These are phyloP conservation scores for Aphidius gifuensis DNA, from an alignment of 1,140 invertebrate species.

Conservation along the genomic window DNA sequence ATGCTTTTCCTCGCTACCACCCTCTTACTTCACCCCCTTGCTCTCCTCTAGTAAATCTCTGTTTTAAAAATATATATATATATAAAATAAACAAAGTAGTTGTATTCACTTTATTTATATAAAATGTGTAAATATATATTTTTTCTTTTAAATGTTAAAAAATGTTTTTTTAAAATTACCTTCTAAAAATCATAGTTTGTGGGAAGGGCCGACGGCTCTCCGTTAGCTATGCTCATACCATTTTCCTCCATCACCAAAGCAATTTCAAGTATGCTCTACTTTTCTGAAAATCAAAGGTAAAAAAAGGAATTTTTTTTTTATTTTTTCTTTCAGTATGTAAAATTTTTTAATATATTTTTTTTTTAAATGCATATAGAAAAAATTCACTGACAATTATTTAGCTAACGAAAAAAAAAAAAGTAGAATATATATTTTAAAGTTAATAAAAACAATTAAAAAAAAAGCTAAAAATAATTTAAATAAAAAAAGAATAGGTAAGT, in stretches of 20 bases:
- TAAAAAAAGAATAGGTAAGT: neutral
- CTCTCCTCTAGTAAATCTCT: no score
- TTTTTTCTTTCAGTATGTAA: no score
- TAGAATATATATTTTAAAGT: conserved; percentile 20
- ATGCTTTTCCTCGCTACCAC: no score
- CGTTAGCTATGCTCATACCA: conserved; percentile 28
- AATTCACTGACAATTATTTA: neutral
- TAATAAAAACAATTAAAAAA: conserved; percentile 13
- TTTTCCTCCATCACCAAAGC: conserved; percentile 34
- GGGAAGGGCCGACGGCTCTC: conserved; percentile 38
- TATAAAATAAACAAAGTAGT: no score
- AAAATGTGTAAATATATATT: neutral
- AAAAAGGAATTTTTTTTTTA: conserved; percentile 8
- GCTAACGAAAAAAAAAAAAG: neutral
- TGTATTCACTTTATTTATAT: neutral
- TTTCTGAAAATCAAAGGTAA: conserved; percentile 9
- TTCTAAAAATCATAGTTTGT: conserved; percentile 54
- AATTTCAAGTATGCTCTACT: conserved; percentile 1
- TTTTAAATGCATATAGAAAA: no score
- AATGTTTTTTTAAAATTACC: conserved; percentile 32
- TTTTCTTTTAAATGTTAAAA: no score
- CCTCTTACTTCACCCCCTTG: no score
- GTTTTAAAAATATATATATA: no score
- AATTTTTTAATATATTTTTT: conserved; percentile 13
- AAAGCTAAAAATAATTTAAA: neutral